A percentile compares a stretch with the other conserved stretches of the same genome.
phyloP scores from a whole-genome alignment of 2,888 invertebrate genomes.

The Cantharis lateralis region DNA sequence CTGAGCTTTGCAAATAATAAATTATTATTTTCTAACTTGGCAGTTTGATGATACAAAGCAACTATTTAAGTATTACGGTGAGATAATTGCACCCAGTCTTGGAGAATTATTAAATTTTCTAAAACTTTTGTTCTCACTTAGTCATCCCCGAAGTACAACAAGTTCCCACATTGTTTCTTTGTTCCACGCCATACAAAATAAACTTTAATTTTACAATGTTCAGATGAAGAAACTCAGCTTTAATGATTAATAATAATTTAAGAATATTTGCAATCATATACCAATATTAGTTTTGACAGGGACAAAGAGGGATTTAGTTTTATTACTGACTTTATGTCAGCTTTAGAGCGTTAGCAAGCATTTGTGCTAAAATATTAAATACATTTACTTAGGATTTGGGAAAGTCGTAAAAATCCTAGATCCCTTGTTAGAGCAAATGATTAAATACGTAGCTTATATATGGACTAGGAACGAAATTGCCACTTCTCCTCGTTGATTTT shows the following conservation, averaged over 20 bases:
- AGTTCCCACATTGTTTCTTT: background rate
- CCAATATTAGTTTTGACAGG: background rate
- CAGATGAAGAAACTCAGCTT: background rate
- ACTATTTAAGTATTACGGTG: background rate
- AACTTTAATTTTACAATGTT: background rate
- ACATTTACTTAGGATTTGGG: conserved; percentile 12
- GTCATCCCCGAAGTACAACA: background rate
- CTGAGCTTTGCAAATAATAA: background rate
- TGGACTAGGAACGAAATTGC: conserved; percentile 4
- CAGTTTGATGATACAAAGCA: background rate
- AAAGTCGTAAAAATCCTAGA: conserved; percentile 15
- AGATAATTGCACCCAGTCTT: background rate
- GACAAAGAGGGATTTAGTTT: background rate
- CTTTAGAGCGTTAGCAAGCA: conserved; percentile 1
- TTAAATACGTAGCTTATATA: conserved; percentile 10
- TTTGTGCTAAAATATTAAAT: conserved; percentile 14
- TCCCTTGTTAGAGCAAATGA: conserved; percentile 14
- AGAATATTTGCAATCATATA: background rate
- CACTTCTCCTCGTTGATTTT: conserved; percentile 1
- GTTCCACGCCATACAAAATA: background rate
- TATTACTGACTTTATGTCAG: background rate
- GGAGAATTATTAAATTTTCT: background rate
- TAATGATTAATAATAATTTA: background rate
- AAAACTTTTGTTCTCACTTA: background rate
- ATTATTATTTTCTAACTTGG: background rate